Base-by-base conservation (phyloP, 1,140 invertebrate genomes). In the Andrena cerasifolii region DNA sequence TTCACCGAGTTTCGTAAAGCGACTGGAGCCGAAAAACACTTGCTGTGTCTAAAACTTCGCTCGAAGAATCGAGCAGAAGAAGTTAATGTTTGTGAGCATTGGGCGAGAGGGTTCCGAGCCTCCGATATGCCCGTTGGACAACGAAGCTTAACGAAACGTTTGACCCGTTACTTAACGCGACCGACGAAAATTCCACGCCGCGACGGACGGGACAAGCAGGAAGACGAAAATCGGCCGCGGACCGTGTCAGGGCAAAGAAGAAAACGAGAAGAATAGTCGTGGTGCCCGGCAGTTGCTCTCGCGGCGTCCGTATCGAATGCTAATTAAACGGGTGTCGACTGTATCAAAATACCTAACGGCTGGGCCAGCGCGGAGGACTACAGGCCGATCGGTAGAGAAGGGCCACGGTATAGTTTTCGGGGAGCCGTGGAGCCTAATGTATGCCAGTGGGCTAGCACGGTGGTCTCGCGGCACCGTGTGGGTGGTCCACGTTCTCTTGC, bases 371-470 rank as follows among this genome's bases (percentile, higher is more conserved):
- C 26, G 43, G 82, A 36, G 70, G 71, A 40, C 49, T 51, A 54
- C 31, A 62, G 65, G 36, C 53, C 70, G 82, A 84, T 84, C 82
- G 71, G 78, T 56, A 79, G 82, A 79, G 71, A 76, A 78, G 85
- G 78, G 67, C 80, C 71, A 81, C 77, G 85, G 83, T 88, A 88
- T 89, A 87, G 88, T 89, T 89, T 89, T 89, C 82, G 87, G 88
- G 86, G 89, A 90, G 88, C 88, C 87, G 86, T 83, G 82, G 87
- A 89, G 87, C 90, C 90, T 92, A 92, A 92, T 92, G 90, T 92
- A 92, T 92, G 91, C 91, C 90, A 92, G 90, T 90, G 89, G 90
- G 87, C 91, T 92, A 92, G 89, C 91, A 92, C 91, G 91, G 91
- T 92, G 91, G 91, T 92, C 91, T 83, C 90, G 86, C 89, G 86